Percentiles rank a stretch among this genome's conserved stretches.
Evolutionary conservation across 53 echinoderm and acorn worm genomes (phyloP).

Genomic region (Luidia sarsii): DNA sequence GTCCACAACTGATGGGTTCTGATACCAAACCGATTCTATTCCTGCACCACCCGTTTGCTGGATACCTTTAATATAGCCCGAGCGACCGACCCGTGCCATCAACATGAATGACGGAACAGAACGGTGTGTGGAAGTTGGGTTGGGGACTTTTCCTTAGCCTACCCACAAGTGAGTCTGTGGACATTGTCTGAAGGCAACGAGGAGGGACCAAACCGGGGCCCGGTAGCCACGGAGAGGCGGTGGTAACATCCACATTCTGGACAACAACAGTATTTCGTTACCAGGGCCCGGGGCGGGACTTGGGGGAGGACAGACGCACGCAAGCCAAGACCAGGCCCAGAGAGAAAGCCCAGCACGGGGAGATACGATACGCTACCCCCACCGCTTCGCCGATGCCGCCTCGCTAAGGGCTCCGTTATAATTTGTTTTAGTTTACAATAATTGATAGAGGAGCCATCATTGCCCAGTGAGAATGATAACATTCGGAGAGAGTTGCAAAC

Average conservation of each 20-base stretch:
- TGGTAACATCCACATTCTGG: constrained; percentile 36
- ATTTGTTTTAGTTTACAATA: constrained; percentile 60
- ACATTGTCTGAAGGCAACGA: background rate
- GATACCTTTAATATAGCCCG: too few relatives aligned
- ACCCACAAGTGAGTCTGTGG: background rate
- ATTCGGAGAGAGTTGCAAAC: too few relatives aligned
- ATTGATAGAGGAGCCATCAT: constrained; percentile 33
- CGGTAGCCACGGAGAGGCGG: constrained; percentile 22
- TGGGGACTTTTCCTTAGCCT: too few relatives aligned
- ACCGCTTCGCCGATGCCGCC: background rate
- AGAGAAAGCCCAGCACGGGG: background rate
- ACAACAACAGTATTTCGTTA: constrained; percentile 57
- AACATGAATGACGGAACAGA: background rate
- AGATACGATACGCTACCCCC: constrained; percentile 32
- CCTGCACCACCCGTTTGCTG: too few relatives aligned
- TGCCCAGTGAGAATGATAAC: constrained; percentile 13
- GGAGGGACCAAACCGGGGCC: constrained; percentile 3
- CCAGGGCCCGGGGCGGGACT: constrained; percentile 9
- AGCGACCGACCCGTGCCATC: too few relatives aligned
- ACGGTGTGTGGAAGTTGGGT: too few relatives aligned
- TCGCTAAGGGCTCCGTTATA: constrained; percentile 46
- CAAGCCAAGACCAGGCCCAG: constrained; percentile 3
- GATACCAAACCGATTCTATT: too few relatives aligned
- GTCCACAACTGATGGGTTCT: too few relatives aligned
- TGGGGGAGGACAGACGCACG: constrained; percentile 6